Percentiles rank a stretch among this genome's conserved stretches.
phyloP scores from a whole-genome alignment of 2,888 invertebrate species.

The Fissipunctia ypsillon region DNA sequence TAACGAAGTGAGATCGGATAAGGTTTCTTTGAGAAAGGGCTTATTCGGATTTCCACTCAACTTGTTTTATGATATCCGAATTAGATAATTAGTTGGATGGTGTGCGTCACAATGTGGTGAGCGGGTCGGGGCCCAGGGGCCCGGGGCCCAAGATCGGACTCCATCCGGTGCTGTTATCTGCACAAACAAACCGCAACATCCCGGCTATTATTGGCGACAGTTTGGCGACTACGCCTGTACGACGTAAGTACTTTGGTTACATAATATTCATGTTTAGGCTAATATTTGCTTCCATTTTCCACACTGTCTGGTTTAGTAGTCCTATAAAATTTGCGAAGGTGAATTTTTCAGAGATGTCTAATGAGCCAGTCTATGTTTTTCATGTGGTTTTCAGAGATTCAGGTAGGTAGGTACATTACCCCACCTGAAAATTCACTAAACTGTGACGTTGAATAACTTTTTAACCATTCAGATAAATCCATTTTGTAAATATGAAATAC shows the following conservation, averaged over 20 bases:
- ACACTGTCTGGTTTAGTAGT: slow-evolving; percentile 3
- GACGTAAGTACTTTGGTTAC: slow-evolving; percentile 55
- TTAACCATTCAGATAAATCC: not conserved
- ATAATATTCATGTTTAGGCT: slow-evolving; percentile 48
- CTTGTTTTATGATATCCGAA: slow-evolving; percentile 57
- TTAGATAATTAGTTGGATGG: slow-evolving; percentile 51
- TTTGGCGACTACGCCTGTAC: slow-evolving; percentile 63
- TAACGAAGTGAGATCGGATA: slow-evolving; percentile 55
- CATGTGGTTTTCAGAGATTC: not conserved
- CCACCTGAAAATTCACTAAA: not conserved
- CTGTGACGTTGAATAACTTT: not conserved
- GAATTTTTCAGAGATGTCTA: slow-evolving; percentile 8
- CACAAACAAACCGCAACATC: slow-evolving; percentile 78
- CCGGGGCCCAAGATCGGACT: slow-evolving; percentile 46
- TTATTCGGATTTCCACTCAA: slow-evolving; percentile 51
- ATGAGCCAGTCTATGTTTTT: not conserved
- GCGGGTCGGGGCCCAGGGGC: slow-evolving; percentile 7
- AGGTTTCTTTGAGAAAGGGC: slow-evolving; percentile 40
- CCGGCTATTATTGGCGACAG: slow-evolving; percentile 70
- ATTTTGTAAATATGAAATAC: not conserved
- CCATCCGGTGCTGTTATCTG: slow-evolving; percentile 75
- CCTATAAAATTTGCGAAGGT: slow-evolving; percentile 6
- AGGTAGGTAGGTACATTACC: not conserved
- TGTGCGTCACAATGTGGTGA: slow-evolving; percentile 34
- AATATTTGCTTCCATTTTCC: slow-evolving; percentile 30